These are phyloP conservation scores for Cladorhizidae sp. DNA, from an alignment of 37 sponge, comb jelly and placozoan genomes.

Conservation along the genomic window DNA sequence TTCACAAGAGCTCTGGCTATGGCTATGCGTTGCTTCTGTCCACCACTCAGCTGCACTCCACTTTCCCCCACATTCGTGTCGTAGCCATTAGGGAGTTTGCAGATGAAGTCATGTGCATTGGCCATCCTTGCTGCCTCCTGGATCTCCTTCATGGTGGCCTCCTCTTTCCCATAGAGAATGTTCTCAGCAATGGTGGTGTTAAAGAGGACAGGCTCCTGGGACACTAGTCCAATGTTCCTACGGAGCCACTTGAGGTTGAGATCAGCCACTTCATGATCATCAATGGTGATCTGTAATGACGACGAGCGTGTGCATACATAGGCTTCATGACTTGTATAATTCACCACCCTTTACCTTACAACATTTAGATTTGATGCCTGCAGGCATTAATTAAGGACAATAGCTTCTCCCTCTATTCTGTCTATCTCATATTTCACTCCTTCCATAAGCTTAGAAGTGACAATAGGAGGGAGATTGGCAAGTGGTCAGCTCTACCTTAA, in stretches of 20 bases:
- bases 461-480: no score
- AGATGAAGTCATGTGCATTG: constrained; percentile 89
- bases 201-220: constrained; percentile 97
- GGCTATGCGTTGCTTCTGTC: constrained; percentile 94
- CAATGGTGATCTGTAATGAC: constrained; percentile 57
- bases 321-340: no score
- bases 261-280: constrained; percentile 64
- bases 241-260: constrained; percentile 91
- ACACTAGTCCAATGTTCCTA: constrained; percentile 85
- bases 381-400: no score
- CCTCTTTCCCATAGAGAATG: constrained; percentile 83
- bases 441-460: no score
- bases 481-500: no score
- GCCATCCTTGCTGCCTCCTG: constrained; percentile 83
- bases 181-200: constrained; percentile 93
- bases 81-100: constrained; percentile 79
- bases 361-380: no score
- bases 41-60: constrained; percentile 90
- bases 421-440: no score
- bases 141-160: constrained; percentile 80
- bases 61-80: constrained; percentile 85
- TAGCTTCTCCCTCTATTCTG: no score
- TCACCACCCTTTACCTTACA: no score
- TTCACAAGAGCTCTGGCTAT: constrained; percentile 93
- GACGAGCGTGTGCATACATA: no score